phyloP scores from a whole-genome alignment of 1,140 invertebrate genomes.

The Drosophila yakuba region DNA sequence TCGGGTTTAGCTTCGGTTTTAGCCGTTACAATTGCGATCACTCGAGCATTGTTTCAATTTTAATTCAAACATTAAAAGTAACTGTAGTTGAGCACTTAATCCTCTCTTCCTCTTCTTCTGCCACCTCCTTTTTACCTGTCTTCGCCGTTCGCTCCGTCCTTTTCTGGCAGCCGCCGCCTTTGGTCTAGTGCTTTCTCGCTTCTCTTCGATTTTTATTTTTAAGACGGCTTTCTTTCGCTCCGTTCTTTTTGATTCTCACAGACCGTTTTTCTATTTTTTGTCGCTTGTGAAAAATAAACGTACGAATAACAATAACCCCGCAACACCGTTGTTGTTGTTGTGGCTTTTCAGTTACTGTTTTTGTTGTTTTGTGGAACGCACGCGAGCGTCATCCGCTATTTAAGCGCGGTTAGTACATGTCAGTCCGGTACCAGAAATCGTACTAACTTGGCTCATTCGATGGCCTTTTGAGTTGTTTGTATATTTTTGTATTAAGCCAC shows the following conservation, averaged over 20 bases:
- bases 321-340: constrained; percentile 26
- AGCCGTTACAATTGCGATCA: constrained; percentile 28
- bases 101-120: constrained; percentile 12
- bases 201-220: constrained; percentile 47
- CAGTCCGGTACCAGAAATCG: constrained; percentile 55
- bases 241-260: constrained; percentile 60
- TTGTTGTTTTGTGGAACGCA: constrained; percentile 54
- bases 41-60: constrained; percentile 50
- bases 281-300: constrained; percentile 41
- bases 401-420: constrained; percentile 60
- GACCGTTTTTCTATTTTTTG: constrained; percentile 35
- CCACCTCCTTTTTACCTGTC: constrained; percentile 60
- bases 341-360: constrained; percentile 37
- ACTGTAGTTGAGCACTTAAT: constrained; percentile 56
- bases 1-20: constrained; percentile 24
- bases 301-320: constrained; percentile 55
- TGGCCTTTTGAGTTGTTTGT: not conserved
- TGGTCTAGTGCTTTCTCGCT: constrained; percentile 25
- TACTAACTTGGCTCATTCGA: constrained; percentile 54
- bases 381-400: constrained; percentile 69
- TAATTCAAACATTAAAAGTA: constrained; percentile 62
- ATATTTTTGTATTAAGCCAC: constrained; percentile 18
- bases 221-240: constrained; percentile 54
- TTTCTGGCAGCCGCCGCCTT: constrained; percentile 34
- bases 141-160: constrained; percentile 29